These are phyloP conservation scores for Diachasmimorpha longicaudata DNA, from an alignment of 1,140 invertebrate genomes.

Conservation along the genomic window DNA sequence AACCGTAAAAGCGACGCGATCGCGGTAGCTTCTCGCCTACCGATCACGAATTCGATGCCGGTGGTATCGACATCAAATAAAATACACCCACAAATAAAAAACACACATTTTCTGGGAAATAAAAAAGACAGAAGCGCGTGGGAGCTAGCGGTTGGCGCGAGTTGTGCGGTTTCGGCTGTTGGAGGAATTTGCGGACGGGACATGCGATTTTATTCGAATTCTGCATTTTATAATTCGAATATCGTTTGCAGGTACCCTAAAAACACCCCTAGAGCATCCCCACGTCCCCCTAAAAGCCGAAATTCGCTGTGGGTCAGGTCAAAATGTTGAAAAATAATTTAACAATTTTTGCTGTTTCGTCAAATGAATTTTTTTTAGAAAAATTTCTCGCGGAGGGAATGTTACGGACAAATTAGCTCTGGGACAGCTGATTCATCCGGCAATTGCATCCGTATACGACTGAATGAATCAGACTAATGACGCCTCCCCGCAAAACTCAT, in stretches of 20 bases:
- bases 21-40: conserved; percentile 28
- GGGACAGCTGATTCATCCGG: not conserved
- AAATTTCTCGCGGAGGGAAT: too few species aligned
- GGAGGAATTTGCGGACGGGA: too few species aligned
- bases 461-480: not conserved
- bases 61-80: not conserved
- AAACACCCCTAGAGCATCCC: too few species aligned
- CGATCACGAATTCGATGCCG: conserved; percentile 32
- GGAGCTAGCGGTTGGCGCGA: not conserved
- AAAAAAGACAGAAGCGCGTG: not conserved
- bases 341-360: too few species aligned
- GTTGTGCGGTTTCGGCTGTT: conserved; percentile 10
- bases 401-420: too few species aligned
- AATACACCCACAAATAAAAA: not conserved
- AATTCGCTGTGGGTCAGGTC: too few species aligned
- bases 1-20: conserved; percentile 25
- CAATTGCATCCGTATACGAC: not conserved
- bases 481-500: not conserved
- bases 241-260: too few species aligned
- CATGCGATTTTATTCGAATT: too few species aligned
- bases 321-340: too few species aligned
- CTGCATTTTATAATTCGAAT: too few species aligned
- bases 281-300: too few species aligned
- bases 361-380: too few species aligned
- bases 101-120: not conserved